Base-by-base conservation (phyloP, 2,797 vertebrate species). In the Sylvilagus floridanus region DNA sequence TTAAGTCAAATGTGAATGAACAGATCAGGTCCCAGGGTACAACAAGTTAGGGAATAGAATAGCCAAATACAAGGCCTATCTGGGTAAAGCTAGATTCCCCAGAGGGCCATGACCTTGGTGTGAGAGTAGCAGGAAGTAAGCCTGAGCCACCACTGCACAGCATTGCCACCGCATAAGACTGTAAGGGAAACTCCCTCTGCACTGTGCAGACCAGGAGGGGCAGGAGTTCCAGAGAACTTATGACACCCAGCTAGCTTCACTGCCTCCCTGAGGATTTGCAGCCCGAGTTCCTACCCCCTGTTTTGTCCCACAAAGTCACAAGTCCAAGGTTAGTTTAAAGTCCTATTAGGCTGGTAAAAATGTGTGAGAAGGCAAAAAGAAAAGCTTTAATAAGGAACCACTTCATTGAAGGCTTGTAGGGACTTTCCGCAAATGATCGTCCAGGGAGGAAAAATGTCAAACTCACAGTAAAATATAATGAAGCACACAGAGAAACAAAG, bases 401-500 rank as follows among this genome's bases (percentile, higher is more conserved):
- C 54, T 86, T 86, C 52, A 65, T 68, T 50, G 1, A 50, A 77
- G 32, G 50, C 30, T 8, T 75, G 71, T 72, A 47, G 62, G 65
- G 30, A 66, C 4, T n/a, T 88, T 32, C 28, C 35, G 68, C 42
- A 83, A 86, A 37, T 63, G 7, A 69, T 79, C 79, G 95, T 90
- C 52, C 11, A 88, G 75, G 5, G 78, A 54, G 19, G 37, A 62
- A 52, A 77, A 50, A 50, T 65, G 14, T 54, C 50, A 35, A 72
- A 21, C 5, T 82, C 19, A 57, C 22, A 68, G 60, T 89, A 54
- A 88, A 93, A 90, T 88, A 47, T 50, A 92, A 81, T 6, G 37
- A 87, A 95, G 19, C 32, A 54, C 10, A 63, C 7, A 65, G 89
- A 60, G 28, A 87, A 95, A 16, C 47, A 77, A 81, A 95, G 22